A percentile compares a stretch with the other conserved stretches of the same genome.
Evolutionary conservation across 2,113 vertebrate genomes (phyloP).

Genomic region (Anhinga anhinga): DNA sequence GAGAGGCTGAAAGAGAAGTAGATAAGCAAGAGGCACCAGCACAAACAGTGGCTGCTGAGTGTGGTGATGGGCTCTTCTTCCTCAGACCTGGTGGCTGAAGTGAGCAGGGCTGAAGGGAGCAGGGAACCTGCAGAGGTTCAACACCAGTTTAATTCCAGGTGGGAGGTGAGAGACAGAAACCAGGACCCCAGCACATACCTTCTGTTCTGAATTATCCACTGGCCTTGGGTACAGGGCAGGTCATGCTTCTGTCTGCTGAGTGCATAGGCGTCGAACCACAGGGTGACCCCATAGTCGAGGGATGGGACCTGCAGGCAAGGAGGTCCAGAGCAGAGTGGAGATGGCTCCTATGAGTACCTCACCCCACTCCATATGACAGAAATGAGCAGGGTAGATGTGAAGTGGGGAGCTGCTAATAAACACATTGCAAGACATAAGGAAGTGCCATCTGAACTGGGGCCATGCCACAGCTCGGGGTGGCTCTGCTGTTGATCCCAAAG

Average conservation of each 20-base stretch:
- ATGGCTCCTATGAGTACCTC: background rate
- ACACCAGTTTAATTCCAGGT: background rate
- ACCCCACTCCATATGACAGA: background rate
- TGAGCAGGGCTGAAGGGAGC: background rate
- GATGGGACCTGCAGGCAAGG: conserved; percentile 79
- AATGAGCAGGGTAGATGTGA: background rate
- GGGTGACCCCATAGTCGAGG: conserved; percentile 79
- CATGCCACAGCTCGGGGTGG: background rate
- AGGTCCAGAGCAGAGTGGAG: background rate
- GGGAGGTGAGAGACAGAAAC: background rate
- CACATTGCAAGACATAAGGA: background rate
- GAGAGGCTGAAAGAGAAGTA: background rate
- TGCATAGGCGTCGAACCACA: conserved; percentile 89
- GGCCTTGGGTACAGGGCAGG: conserved; percentile 86
- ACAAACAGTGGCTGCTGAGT: background rate
- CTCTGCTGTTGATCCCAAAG: background rate
- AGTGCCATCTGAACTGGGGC: background rate
- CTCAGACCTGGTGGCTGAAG: background rate
- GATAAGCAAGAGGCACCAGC: background rate
- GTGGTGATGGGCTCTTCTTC: background rate
- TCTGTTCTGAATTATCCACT: conserved; percentile 89
- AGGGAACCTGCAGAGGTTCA: background rate
- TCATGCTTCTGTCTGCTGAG: conserved; percentile 80
- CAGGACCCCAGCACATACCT: conserved; percentile 70
- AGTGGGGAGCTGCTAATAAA: background rate